A percentile compares a stretch with the other conserved stretches of the same genome.
phyloP scores from a whole-genome alignment of 1,140 invertebrate genomes.

The Meloidogyne floridensis region DNA sequence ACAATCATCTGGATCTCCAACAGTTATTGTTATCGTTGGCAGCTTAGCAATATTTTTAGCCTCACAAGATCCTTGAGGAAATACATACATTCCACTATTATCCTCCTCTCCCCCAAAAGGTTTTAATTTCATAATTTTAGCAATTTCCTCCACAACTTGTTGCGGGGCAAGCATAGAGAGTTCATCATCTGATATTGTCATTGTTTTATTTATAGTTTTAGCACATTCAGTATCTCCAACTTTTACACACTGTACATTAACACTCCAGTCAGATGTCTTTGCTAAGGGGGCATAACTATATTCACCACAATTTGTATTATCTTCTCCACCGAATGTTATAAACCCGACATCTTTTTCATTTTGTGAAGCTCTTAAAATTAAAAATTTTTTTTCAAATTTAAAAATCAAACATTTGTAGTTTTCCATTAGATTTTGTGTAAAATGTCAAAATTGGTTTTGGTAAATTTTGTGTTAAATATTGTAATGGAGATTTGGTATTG shows the following conservation, averaged over 20 bases:
- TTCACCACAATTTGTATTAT: background rate
- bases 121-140: background rate
- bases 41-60: background rate
- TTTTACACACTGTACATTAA: background rate
- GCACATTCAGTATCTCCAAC: background rate
- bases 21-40: background rate
- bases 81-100: background rate
- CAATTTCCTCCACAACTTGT: background rate
- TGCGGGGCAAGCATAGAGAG: background rate
- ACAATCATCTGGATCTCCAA: background rate
- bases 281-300: background rate
- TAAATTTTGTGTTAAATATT: slow-evolving; percentile 7
- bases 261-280: background rate
- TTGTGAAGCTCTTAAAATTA: background rate
- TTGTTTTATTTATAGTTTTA: background rate
- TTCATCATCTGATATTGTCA: background rate
- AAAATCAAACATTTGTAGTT: background rate
- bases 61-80: background rate
- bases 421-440: background rate
- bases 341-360: background rate
- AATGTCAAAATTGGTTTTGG: background rate
- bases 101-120: background rate
- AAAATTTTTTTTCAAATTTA: background rate
- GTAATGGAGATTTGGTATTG: background rate
- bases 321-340: slow-evolving; percentile 1